phyloP scores from a whole-genome alignment of 2,888 invertebrate genomes.

The Cactoblastis cactorum region DNA sequence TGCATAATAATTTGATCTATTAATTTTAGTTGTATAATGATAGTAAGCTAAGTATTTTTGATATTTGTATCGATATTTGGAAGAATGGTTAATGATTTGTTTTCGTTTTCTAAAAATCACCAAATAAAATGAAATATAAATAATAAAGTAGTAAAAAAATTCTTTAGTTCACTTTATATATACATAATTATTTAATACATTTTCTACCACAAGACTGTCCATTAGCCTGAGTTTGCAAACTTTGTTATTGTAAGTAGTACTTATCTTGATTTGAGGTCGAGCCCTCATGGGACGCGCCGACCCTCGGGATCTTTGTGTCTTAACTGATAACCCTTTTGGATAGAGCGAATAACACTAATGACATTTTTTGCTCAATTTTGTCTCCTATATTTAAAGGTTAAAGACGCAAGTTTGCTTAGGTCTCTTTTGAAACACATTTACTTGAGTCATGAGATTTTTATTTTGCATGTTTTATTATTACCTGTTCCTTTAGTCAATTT shows the following conservation, averaged over 20 bases:
- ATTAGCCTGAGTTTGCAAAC: slow-evolving; percentile 6
- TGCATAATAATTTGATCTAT: too few species aligned
- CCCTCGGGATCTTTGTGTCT: slow-evolving; percentile 13
- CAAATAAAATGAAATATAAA: too few species aligned
- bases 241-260: slow-evolving; percentile 13
- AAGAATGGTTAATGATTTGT: too few species aligned
- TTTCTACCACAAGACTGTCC: neutral
- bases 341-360: neutral
- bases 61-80: too few species aligned
- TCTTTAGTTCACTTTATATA: too few species aligned
- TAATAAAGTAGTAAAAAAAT: too few species aligned
- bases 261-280: slow-evolving; percentile 14
- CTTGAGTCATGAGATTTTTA: neutral
- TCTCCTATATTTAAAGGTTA: neutral
- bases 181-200: neutral
- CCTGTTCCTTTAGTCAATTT: too few species aligned
- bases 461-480: too few species aligned
- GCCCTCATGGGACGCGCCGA: slow-evolving; percentile 5
- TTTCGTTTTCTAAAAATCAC: too few species aligned
- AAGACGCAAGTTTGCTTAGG: neutral
- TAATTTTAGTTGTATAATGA: too few species aligned
- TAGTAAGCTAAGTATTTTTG: too few species aligned
- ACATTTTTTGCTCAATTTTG: slow-evolving; percentile 3
- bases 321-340: slow-evolving; percentile 10
- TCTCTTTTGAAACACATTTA: neutral